Evolutionary conservation across 2,113 vertebrate species (phyloP).

Genomic region (Cephalopholis sonnerati): DNA sequence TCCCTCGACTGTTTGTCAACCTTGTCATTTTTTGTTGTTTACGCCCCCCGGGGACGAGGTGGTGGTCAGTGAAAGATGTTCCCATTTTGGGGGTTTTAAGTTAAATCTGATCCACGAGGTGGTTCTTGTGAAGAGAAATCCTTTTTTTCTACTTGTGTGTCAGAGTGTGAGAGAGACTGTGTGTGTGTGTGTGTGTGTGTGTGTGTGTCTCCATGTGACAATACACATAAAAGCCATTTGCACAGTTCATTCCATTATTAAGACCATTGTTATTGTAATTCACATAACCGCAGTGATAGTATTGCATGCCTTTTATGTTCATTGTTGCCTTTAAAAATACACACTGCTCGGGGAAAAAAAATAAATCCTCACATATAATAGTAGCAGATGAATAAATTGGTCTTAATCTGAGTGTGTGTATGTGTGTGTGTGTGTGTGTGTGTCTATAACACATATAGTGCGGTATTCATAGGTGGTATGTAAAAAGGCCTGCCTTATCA

Average conservation of each 20-base stretch:
- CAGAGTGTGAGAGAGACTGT: neutral
- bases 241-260: slow-evolving; percentile 71
- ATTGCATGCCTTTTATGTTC: slow-evolving; percentile 70
- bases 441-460: slow-evolving; percentile 65
- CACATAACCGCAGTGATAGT: slow-evolving; percentile 62
- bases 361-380: slow-evolving; percentile 78
- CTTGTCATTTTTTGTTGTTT: slow-evolving; percentile 20
- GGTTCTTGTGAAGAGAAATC: slow-evolving; percentile 17
- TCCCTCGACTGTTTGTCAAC: slow-evolving; percentile 31
- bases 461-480: slow-evolving; percentile 78
- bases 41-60: rapidly evolving
- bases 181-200: slow-evolving; percentile 10
- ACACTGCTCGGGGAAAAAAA: slow-evolving; percentile 60
- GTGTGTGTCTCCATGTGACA: slow-evolving; percentile 1
- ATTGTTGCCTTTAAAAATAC: slow-evolving; percentile 74
- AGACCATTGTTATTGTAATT: slow-evolving; percentile 74
- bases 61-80: slow-evolving; percentile 5
- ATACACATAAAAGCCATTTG: slow-evolving; percentile 60
- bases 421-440: slow-evolving; percentile 39
- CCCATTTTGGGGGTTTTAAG: slow-evolving; percentile 5
- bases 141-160: slow-evolving; percentile 18
- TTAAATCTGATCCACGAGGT: slow-evolving; percentile 13
- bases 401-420: slow-evolving; percentile 67
- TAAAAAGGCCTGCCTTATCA: slow-evolving; percentile 76
- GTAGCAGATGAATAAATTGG: slow-evolving; percentile 79